Base-by-base conservation (phyloP, 2,797 vertebrate genomes). In the Sternotherus odoratus region DNA sequence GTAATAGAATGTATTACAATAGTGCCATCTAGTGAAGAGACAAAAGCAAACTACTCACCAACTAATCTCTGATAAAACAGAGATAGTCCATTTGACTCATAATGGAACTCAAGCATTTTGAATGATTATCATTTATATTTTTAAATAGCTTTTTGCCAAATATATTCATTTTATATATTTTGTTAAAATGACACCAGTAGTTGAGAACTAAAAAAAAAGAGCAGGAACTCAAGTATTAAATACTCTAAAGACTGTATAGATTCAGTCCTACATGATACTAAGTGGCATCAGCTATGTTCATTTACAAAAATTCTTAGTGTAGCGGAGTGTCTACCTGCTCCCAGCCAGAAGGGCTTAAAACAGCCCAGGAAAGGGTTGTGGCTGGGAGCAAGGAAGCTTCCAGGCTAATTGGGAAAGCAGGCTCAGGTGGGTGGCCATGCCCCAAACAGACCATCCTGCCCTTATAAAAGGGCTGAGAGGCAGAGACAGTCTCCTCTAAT, bases 1-100 rank as follows among this genome's bases (percentile, higher is more conserved):
- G n/a, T n/a, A 9, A 30, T 51, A 49, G 81, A 96, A 83, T 53
- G 9, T 93, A 77, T 91, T 92, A 33, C 94, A 95, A 97, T 90
- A 90, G 92, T 95, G 97, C 96, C 97, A 97, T 87, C 97, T 97
- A 97, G 95, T 96, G 97, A 95, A 93, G 83, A 6, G 33, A 91
- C 54, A 46, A 80, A 80, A 83, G 49, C 83, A 88, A 21, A 30
- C 30, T 33, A 48, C 49, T 78, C 49, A 10, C 2, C 28, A 30
- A 57, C 53, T 5, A 4, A 13, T 36, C 57, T 60, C 36, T 78
- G 66, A 39, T 24, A 39, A 72, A 72, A 39, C 3, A 39, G 24
- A 36, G 30, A 4, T 69, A 30, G 49, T 48, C 11, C 6, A 49
- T 79, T 36, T 17, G 24, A 15, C 85, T 39, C 16, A 28, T 33